Percentiles rank a stretch among this genome's conserved stretches.
Conservation (phyloP, 2,888 invertebrate species). For the Amaurobius ferox region DNA sequence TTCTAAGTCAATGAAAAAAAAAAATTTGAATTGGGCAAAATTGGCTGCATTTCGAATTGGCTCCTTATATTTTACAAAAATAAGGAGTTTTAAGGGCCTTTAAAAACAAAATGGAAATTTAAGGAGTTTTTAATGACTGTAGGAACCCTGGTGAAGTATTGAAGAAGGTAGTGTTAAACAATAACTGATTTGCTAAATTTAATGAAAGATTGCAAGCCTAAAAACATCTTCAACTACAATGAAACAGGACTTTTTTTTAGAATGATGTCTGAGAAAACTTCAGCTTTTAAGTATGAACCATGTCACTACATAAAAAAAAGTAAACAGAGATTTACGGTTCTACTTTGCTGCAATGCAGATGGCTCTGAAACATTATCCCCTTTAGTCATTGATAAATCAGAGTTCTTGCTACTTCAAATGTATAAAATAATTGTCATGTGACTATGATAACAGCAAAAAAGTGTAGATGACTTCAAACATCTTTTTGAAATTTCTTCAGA, state of each 20-base stretch:
- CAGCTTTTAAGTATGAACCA: neutral
- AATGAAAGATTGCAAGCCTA: neutral
- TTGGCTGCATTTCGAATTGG: too few relatives aligned
- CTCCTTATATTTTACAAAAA: too few relatives aligned
- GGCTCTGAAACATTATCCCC: constrained; percentile 8
- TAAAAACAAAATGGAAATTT: too few relatives aligned
- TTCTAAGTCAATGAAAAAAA: too few relatives aligned
- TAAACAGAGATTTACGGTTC: neutral
- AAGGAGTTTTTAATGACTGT: too few relatives aligned
- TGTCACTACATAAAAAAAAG: neutral
- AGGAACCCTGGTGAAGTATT: too few relatives aligned
- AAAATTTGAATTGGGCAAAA: too few relatives aligned
- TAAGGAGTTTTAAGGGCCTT: too few relatives aligned
- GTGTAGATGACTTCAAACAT: neutral
- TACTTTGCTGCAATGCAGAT: constrained; percentile 25
- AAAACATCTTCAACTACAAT: neutral
- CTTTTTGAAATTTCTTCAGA: neutral
- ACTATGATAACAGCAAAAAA: too few relatives aligned
- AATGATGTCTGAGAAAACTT: neutral
- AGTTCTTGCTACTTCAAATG: neutral
- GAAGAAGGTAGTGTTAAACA: too few relatives aligned
- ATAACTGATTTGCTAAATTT: too few relatives aligned
- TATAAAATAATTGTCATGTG: neutral
- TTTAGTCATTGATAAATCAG: constrained; percentile 15
- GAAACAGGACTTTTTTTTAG: neutral